Conservation (phyloP, 2,888 invertebrate species). For the Pyralis farinalis region DNA sequence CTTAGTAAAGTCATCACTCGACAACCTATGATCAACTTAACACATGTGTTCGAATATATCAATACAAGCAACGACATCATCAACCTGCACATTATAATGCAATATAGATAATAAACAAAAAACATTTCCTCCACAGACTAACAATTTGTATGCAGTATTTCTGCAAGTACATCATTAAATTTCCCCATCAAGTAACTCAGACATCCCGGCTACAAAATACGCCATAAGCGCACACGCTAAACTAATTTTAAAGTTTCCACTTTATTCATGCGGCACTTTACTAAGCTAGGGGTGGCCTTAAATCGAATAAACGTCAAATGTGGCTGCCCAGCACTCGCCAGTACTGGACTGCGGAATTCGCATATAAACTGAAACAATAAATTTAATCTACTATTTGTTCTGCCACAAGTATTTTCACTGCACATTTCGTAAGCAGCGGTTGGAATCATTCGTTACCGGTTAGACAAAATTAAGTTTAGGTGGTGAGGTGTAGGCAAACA, state of each 20-base stretch:
- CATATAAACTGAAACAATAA: slow-evolving; percentile 45
- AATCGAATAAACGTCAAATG: slow-evolving; percentile 71
- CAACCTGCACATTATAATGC: too few relatives aligned
- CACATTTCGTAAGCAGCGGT: slow-evolving; percentile 7
- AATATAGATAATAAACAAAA: too few relatives aligned
- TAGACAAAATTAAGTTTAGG: slow-evolving; percentile 11
- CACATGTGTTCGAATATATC: too few relatives aligned
- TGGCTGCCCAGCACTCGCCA: slow-evolving; percentile 28
- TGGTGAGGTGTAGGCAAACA: slow-evolving; percentile 6
- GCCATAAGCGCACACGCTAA: slow-evolving; percentile 31
- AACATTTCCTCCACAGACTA: too few relatives aligned
- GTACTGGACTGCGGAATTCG: slow-evolving; percentile 24
- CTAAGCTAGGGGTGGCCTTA: slow-evolving; percentile 49
- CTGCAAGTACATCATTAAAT: slow-evolving; percentile 7
- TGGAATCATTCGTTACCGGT: slow-evolving; percentile 7
- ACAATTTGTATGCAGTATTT: too few relatives aligned
- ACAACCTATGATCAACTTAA: too few relatives aligned
- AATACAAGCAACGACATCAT: too few relatives aligned
- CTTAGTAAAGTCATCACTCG: too few relatives aligned
- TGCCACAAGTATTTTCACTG: slow-evolving; percentile 2
- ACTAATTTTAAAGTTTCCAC: slow-evolving; percentile 54
- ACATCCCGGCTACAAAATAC: slow-evolving; percentile 17
- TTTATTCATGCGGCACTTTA: slow-evolving; percentile 56
- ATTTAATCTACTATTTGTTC: slow-evolving; percentile 47
- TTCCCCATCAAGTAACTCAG: slow-evolving; percentile 12